Base-by-base conservation (phyloP, 2,113 vertebrate genomes). In the Glaucomys volans region DNA sequence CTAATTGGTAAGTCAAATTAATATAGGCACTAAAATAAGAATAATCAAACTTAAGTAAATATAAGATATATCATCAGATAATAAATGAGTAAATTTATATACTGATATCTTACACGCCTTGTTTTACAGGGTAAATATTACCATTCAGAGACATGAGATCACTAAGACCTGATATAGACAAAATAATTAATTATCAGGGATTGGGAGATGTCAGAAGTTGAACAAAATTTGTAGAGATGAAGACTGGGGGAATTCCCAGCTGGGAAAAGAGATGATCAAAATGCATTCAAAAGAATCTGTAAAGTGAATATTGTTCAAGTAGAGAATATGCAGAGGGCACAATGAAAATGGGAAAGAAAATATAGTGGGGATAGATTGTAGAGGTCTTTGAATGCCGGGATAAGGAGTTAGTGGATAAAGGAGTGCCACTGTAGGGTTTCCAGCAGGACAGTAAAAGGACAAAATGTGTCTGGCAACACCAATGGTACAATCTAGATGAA, bases 41-140 rank as follows among this genome's bases (percentile, higher is more conserved):
- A 90, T 81, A 71, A 75, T 52, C 8, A n/a, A 93, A 57, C 17
- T 82, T n/a, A 86, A 74, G 35, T 18, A 75, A 86, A 52, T 30
- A 77, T 18, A 86, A 83, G 35, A 30, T 8, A 75, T 72, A 80
- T 72, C 66, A 5, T 93, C 62, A 37, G 44, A 37, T 47, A 52
- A 76, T 26, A 13, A 8, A 71, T 52, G 6, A n/a, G 0, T 59
- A 91, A 8, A 69, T 24, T n/a, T 32, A 40, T 40, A 24, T 44
- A 32, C 30, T 59, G 17, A 37, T 2, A 40, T 14, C 18, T 0
- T 2, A 72, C 11, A 22, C 6, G 86, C 5, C 40, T 12, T 7
- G 4, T 75, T 92, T 93, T 95, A 64, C 22, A 91, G 40, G 35
- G 52, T 81, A 80, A 84, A 84, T 75, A 10, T 84, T 57, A 67